Conservation (phyloP, 2,113 vertebrate genomes). For the Paraplagusia blochii region DNA sequence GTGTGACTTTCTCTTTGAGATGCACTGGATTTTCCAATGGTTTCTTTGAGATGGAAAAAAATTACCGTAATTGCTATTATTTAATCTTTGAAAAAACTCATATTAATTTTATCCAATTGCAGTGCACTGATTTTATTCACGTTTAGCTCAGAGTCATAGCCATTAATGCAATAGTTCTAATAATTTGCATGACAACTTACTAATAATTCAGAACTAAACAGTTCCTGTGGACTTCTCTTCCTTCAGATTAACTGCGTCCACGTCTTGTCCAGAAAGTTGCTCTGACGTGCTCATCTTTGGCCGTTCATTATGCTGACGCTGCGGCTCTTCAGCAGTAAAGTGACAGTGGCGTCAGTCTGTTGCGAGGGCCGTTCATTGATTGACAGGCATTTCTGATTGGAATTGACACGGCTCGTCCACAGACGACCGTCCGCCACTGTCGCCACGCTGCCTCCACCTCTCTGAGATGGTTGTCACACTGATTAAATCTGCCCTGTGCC, state of each 20-base stretch:
- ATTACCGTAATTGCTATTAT: too few relatives aligned
- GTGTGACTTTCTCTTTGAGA: neutral
- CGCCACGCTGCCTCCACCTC: constrained; percentile 47
- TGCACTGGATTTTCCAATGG: too few relatives aligned
- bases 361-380: constrained; percentile 44
- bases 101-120: too few relatives aligned
- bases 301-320: constrained; percentile 51
- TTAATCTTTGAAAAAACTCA: too few relatives aligned
- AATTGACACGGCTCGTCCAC: constrained; percentile 76
- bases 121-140: too few relatives aligned
- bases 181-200: too few relatives aligned
- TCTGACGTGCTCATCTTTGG: constrained; percentile 46
- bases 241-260: too few relatives aligned
- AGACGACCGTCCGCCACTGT: constrained; percentile 54
- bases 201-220: too few relatives aligned
- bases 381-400: constrained; percentile 73
- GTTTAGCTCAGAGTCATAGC: too few relatives aligned
- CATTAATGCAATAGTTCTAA: too few relatives aligned
- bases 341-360: constrained; percentile 38
- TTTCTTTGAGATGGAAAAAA: too few relatives aligned
- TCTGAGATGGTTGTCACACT: constrained; percentile 60
- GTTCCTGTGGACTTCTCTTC: too few relatives aligned
- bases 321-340: constrained; percentile 36
- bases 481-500: constrained; percentile 65
- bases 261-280: constrained; percentile 22